phyloP scores from a whole-genome alignment of 2,888 invertebrate genomes.

The Amphipyra tragopoginis region DNA sequence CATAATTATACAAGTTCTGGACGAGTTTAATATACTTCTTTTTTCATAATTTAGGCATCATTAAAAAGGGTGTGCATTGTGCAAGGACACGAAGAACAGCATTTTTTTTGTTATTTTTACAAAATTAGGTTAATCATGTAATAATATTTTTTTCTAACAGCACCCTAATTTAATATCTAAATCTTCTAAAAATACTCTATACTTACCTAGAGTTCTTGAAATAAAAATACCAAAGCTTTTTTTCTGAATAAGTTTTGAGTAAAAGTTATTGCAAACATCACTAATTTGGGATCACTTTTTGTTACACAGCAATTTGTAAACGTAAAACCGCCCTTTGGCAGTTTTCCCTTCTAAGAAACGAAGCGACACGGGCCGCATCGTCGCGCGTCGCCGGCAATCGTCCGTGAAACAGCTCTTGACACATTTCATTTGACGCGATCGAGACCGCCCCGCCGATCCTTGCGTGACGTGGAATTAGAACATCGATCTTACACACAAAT shows the following conservation, averaged over 20 bases:
- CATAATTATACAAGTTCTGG: too few relatives aligned
- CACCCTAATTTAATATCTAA: too few relatives aligned
- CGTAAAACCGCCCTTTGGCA: conserved; percentile 48
- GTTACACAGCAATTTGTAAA: conserved; percentile 55
- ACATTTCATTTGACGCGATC: conserved; percentile 83
- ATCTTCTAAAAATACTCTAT: too few relatives aligned
- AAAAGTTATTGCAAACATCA: conserved; percentile 1
- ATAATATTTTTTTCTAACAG: too few relatives aligned
- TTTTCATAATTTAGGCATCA: too few relatives aligned
- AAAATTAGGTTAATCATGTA: too few relatives aligned
- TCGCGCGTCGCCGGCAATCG: conserved; percentile 75
- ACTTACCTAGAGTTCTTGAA: too few relatives aligned
- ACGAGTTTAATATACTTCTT: too few relatives aligned
- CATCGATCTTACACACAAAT: conserved; percentile 68
- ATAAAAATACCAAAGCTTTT: not conserved
- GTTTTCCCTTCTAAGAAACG: conserved; percentile 65
- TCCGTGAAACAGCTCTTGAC: conserved; percentile 86
- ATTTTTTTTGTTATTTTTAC: too few relatives aligned
- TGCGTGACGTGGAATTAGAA: conserved; percentile 72
- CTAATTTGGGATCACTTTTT: conserved; percentile 47
- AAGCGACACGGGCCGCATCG: conserved; percentile 47
- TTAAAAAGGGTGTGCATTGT: too few relatives aligned
- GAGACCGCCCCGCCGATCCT: conserved; percentile 64
- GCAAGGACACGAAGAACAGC: too few relatives aligned
- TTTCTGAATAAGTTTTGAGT: not conserved